Evolutionary conservation across 2,888 invertebrate species (phyloP).

Genomic region (Thalpophila matura): DNA sequence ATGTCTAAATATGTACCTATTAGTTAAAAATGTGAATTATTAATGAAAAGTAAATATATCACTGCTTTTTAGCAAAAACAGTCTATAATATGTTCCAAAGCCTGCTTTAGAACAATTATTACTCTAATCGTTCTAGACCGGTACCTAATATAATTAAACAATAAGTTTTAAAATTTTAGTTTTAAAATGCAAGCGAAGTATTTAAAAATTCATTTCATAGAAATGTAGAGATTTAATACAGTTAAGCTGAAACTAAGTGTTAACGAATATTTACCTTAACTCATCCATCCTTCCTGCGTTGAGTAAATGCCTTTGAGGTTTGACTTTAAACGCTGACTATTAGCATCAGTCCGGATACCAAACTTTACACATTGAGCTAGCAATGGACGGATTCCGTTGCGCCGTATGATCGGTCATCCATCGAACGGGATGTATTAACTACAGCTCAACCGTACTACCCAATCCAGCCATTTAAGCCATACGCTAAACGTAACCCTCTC

Average conservation of each 20-base stretch:
- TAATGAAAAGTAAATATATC: no score
- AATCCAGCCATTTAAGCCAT: conserved; percentile 36
- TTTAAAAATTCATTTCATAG: no score
- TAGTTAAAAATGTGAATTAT: background rate
- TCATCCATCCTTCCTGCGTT: background rate
- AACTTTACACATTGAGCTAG: conserved; percentile 27
- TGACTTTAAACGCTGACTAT: conserved; percentile 19
- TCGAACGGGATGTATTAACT: conserved; percentile 46
- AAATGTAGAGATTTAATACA: no score
- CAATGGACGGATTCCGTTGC: conserved; percentile 26
- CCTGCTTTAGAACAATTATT: no score
- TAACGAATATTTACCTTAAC: no score
- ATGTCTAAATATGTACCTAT: background rate
- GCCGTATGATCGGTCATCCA: conserved; percentile 50
- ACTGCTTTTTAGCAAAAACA: no score
- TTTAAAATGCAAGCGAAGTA: no score
- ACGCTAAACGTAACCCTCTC: conserved; percentile 41
- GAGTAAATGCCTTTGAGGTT: conserved; percentile 21
- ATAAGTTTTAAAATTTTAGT: no score
- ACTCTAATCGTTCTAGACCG: no score
- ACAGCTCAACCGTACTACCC: conserved; percentile 28
- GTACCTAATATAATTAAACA: no score
- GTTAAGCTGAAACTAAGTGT: no score
- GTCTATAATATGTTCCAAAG: no score
- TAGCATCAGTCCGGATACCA: conserved; percentile 31